phyloP scores from a whole-genome alignment of 1,140 invertebrate genomes.

The Eumaeus atala region DNA sequence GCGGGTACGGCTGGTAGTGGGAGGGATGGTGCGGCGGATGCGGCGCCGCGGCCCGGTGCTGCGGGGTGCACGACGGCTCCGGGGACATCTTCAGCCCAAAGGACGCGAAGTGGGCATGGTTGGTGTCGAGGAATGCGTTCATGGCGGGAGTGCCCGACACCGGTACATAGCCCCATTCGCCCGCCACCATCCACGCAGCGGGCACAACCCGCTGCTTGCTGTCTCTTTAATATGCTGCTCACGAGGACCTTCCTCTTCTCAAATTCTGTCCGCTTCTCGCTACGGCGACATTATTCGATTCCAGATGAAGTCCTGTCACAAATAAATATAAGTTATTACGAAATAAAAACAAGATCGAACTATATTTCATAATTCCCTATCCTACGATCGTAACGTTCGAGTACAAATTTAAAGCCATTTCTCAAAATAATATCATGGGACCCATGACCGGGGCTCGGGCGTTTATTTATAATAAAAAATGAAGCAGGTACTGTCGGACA shows the following conservation, averaged over 20 bases:
- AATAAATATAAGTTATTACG: slow-evolving; percentile 1
- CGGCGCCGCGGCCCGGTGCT: slow-evolving; percentile 64
- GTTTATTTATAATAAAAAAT: slow-evolving; percentile 68
- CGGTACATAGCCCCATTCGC: slow-evolving; percentile 69
- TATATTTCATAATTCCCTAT: slow-evolving; percentile 20
- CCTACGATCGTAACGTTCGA: slow-evolving; percentile 38
- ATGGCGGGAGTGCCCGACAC: slow-evolving; percentile 76
- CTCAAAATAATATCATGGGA: slow-evolving; percentile 66
- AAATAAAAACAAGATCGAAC: slow-evolving; percentile 6
- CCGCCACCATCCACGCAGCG: slow-evolving; percentile 70
- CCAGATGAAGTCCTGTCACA: background rate
- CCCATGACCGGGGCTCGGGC: slow-evolving; percentile 61
- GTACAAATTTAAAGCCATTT: slow-evolving; percentile 66
- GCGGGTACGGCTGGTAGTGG: slow-evolving; percentile 75
- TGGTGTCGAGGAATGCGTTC: slow-evolving; percentile 86
- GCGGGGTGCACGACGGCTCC: slow-evolving; percentile 56
- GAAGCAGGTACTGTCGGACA: slow-evolving; percentile 69
- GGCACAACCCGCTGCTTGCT: slow-evolving; percentile 44
- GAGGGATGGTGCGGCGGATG: slow-evolving; percentile 76
- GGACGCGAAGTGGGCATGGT: slow-evolving; percentile 79
- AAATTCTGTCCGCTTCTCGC: background rate
- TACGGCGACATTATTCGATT: background rate
- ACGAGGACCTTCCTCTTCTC: slow-evolving; percentile 3
- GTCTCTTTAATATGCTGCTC: slow-evolving; percentile 18
- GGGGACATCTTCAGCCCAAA: slow-evolving; percentile 87